A percentile compares a stretch with the other conserved stretches of the same genome.
Evolutionary conservation across 2,113 vertebrate genomes (phyloP).

Genomic region (Bufo bufo): DNA sequence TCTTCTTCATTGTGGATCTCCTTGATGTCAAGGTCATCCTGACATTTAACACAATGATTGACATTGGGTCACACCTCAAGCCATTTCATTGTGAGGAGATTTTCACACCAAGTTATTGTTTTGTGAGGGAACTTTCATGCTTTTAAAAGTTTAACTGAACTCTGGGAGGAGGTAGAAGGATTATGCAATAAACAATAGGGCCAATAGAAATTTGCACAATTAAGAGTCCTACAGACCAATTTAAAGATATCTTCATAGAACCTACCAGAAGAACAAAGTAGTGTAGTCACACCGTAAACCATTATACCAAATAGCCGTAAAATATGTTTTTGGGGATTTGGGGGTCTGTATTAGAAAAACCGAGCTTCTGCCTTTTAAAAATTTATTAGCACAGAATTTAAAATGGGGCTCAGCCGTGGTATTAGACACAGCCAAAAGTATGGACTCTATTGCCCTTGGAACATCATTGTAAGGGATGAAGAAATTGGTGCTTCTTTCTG

Average conservation of each 20-base stretch:
- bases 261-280: background rate
- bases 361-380: too few species aligned
- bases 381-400: too few species aligned
- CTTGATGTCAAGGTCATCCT: background rate
- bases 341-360: background rate
- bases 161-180: background rate
- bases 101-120: background rate
- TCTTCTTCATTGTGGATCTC: background rate
- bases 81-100: background rate
- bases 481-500: too few species aligned
- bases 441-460: background rate
- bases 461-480: too few species aligned
- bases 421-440: background rate
- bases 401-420: too few species aligned
- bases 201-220: background rate
- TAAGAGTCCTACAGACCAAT: background rate
- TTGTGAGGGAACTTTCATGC: background rate
- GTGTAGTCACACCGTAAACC: background rate
- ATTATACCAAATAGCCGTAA: background rate
- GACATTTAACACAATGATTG: background rate
- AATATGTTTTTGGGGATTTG: background rate
- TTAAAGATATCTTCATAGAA: constrained; percentile 1
- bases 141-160: background rate
- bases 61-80: background rate
- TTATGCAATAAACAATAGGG: background rate